Evolutionary conservation across 1,140 invertebrate species (phyloP), one percentile per base, ranked within the genome.

Genomic region (Pemphigus obesinymphae): DNA sequence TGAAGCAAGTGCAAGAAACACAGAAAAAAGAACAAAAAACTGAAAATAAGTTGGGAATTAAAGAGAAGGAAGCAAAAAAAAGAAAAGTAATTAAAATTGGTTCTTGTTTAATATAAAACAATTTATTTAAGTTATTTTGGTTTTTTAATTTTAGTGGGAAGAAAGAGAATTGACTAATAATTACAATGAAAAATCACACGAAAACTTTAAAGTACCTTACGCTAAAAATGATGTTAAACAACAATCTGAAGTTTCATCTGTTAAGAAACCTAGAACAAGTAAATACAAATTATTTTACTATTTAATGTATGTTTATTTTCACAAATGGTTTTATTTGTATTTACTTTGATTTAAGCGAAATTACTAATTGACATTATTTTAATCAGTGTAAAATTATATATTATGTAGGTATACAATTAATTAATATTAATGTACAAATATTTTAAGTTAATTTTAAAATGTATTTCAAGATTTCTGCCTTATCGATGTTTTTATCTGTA

Each of bases 251-350:
- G 7, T 37, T 61, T 80, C 55, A 20, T 53, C 76, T 45, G 23
- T 61, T 29, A 80, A 80, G 23, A 80, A 80, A 43, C 15, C 40
- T 63, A 61, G 40, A 80, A 43, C 37, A 80, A 43, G 76, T 80
- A 80, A 76, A 23, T 68, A 2, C 0, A 40, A 23, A 43, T 68
- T n/a, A 23, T 37, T 13, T 2, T 45, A 68, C n/a, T 37, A 20
- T 37, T 68, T 40, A 23, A 40, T 40, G 10, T 45, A 11, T 45
- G 20, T n/a, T 11, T 15, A 23, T 37, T 68, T 68, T 68, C 0
- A 23, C 7, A n/a, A 3, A 53, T n/a, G 20, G 50, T 53, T 53
- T 53, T 53, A 53, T 50, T 50, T 50, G 2, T 6, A 50, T 50
- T 45, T 45, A 45, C 5, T 13, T 45, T 11, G 43, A 45, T 11